phyloP scores from a whole-genome alignment of 2,888 invertebrate genomes.

The Drosophila meridiana region DNA sequence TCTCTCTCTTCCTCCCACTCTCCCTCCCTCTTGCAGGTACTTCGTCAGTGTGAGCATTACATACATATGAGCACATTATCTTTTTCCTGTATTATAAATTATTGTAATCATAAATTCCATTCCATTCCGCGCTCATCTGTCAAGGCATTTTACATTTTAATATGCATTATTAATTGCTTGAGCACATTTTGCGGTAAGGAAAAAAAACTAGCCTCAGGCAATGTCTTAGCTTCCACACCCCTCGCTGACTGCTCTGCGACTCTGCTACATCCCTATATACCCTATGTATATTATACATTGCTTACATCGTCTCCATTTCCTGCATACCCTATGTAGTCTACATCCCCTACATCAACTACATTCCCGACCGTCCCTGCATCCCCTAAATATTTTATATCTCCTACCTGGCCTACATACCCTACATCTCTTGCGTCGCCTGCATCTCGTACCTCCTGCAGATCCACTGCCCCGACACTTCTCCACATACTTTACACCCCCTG shows the following conservation, averaged over 20 bases:
- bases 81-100: not conserved
- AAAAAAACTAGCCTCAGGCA: constrained; percentile 35
- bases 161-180: constrained; percentile 71
- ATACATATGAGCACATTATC: constrained; percentile 1
- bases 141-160: constrained; percentile 62
- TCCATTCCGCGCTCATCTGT: constrained; percentile 8
- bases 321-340: not conserved
- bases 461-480: not conserved
- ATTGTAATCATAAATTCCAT: constrained; percentile 5
- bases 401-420: not conserved
- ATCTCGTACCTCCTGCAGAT: not conserved
- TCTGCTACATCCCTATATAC: not conserved
- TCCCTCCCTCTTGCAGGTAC: not conserved
- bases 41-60: not conserved
- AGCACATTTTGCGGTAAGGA: constrained; percentile 45
- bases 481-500: not conserved
- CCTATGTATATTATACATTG: not conserved
- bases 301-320: not conserved
- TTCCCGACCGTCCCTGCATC: accelerated
- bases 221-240: constrained; percentile 1
- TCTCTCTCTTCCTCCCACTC: not conserved
- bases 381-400: not conserved
- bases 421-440: not conserved
- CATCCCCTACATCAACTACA: not conserved
- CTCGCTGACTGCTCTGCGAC: not conserved